phyloP scores from a whole-genome alignment of 2,113 vertebrate genomes.

The Lontra canadensis region DNA sequence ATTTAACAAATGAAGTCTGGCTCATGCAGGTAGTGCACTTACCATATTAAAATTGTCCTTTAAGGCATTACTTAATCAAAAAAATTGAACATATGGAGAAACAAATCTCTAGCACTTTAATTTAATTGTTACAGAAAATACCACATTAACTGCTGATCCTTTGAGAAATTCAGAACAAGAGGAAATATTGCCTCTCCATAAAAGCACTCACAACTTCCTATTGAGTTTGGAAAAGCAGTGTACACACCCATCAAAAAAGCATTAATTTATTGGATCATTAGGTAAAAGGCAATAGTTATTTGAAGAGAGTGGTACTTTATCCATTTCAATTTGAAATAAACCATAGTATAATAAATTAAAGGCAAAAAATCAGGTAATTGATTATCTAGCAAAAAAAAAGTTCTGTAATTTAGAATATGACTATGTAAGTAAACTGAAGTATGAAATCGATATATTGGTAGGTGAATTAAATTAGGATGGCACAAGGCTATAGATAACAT shows the following conservation, averaged over 20 bases:
- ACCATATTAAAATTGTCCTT: slow-evolving; percentile 83
- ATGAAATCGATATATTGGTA: not conserved
- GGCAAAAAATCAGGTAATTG: slow-evolving; percentile 36
- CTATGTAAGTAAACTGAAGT: slow-evolving; percentile 38
- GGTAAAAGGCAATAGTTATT: slow-evolving; percentile 78
- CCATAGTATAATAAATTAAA: slow-evolving; percentile 70
- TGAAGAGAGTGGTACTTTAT: slow-evolving; percentile 71
- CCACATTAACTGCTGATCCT: slow-evolving; percentile 78
- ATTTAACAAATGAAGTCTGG: slow-evolving; percentile 69
- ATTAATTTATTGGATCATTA: slow-evolving; percentile 81
- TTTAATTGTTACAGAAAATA: slow-evolving; percentile 81
- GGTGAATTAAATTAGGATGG: slow-evolving; percentile 32
- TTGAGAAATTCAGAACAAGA: slow-evolving; percentile 82
- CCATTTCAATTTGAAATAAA: slow-evolving; percentile 66
- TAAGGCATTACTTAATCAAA: slow-evolving; percentile 82
- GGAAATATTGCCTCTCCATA: slow-evolving; percentile 81
- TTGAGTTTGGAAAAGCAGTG: slow-evolving; percentile 70
- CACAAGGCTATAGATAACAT: not conserved
- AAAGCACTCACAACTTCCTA: slow-evolving; percentile 79
- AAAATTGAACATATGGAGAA: slow-evolving; percentile 79
- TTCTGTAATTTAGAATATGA: not conserved
- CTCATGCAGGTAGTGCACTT: slow-evolving; percentile 80
- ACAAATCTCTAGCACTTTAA: slow-evolving; percentile 82
- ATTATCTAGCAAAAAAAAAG: slow-evolving; percentile 21
- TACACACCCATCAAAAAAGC: slow-evolving; percentile 74